phyloP scores from a whole-genome alignment of 2,888 invertebrate genomes.

The Morpho helenor region DNA sequence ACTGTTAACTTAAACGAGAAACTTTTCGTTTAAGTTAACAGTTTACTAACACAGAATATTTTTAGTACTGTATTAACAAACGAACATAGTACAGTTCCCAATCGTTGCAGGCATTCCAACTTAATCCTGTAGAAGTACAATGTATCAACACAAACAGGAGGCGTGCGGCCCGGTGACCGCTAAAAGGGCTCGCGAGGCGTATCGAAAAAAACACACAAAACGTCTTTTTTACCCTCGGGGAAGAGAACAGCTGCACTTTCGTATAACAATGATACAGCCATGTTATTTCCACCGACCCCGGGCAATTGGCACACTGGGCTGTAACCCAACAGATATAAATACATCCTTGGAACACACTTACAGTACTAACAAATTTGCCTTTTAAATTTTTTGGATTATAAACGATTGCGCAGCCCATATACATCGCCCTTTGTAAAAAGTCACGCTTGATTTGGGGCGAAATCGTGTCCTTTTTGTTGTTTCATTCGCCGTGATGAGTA shows the following conservation, averaged over 20 bases:
- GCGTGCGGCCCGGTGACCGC: constrained; percentile 65
- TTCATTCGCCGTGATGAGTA: constrained; percentile 64
- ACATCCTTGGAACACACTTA: constrained; percentile 24
- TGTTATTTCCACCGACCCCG: constrained; percentile 65
- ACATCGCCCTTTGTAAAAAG: constrained; percentile 68
- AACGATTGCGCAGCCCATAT: constrained; percentile 55
- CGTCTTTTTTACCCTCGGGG: constrained; percentile 73
- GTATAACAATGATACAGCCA: constrained; percentile 76
- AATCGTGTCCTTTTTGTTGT: constrained; percentile 76
- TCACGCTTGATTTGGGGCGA: constrained; percentile 73
- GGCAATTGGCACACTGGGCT: constrained; percentile 62
- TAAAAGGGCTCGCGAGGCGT: constrained; percentile 56
- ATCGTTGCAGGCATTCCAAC: constrained; percentile 7
- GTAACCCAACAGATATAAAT: constrained; percentile 42
- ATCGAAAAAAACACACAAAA: constrained; percentile 61
- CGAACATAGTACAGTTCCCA: not conserved
- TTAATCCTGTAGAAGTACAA: constrained; percentile 19
- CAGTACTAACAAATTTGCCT: constrained; percentile 17
- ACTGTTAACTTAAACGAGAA: too few relatives aligned
- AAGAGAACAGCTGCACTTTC: constrained; percentile 74
- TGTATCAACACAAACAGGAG: constrained; percentile 38
- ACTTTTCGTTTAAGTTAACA: too few relatives aligned
- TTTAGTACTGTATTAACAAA: too few relatives aligned
- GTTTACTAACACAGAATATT: too few relatives aligned
- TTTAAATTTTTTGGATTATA: constrained; percentile 44